Evolutionary conservation across 2,113 vertebrate species (phyloP), one percentile per base, ranked within the genome.

Genomic region (Ondatra zibethicus): DNA sequence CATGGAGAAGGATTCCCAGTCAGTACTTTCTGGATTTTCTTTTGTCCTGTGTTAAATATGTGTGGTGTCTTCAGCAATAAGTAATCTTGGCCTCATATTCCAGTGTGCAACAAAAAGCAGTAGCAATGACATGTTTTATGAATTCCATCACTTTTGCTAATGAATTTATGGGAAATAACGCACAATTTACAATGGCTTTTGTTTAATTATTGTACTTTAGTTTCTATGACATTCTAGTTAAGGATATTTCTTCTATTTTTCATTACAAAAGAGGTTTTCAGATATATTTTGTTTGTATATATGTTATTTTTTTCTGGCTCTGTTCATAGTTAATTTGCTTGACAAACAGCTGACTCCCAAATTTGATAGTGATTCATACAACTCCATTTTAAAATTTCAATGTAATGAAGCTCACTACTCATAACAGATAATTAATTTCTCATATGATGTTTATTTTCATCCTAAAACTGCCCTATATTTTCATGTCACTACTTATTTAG

Each of bases 401-500:
- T n/a, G 27, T 72, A 85, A 88, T 92, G 27, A 36, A 73, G 45
- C 2, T 92, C 33, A 95, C 11, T 89, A 47, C 21, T 31, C 90
- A 29, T 85, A 88, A 52, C 5, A 52, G 3, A 13, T 72, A 72
- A n/a, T 29, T 70, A n/a, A 25, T 52, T 52, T 72, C 11, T 68
- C 66, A 8, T 17, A 52, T 29, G 63, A 97, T 65, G 27, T 75
- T 89, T 77, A 87, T 55, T 81, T 29, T 82, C 52, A 94, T 84
- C 14, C 82, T 58, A 97, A 94, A 94, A 87, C 73, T 89, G 25
- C 75, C 68, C 5, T 90, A 23, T 65, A 87, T 84, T 96, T 92
- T 36, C 27, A 39, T 81, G 13, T 70, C 93, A 58, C 5, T 14
- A 76, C 17, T 93, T 87, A 61, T 21, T 65, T 61, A 5, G 8